A percentile compares a stretch with the other conserved stretches of the same genome.
phyloP scores from a whole-genome alignment of 2,888 invertebrate genomes.

The Andrena camellia region DNA sequence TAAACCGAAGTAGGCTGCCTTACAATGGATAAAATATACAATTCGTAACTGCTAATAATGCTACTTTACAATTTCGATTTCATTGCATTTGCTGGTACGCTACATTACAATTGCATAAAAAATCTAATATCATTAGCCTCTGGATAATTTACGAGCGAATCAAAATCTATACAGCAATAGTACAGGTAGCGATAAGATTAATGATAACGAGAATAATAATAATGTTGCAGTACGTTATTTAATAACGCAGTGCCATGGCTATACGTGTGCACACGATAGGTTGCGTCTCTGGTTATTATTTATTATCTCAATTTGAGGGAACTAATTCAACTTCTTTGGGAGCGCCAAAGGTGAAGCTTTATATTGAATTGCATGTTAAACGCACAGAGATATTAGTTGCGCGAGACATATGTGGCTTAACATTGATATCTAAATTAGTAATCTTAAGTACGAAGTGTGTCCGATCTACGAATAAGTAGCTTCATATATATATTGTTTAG shows the following conservation, averaged over 20 bases:
- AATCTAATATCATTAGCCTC: conserved; percentile 34
- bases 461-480: conserved; percentile 7
- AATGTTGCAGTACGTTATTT: conserved; percentile 25
- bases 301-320: conserved; percentile 2
- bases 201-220: conserved; percentile 27
- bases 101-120: conserved; percentile 35
- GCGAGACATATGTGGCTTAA: conserved; percentile 39
- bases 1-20: conserved; percentile 55
- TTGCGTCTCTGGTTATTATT: conserved; percentile 24
- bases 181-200: conserved; percentile 37
- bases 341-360: not conserved
- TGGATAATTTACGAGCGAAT: conserved; percentile 47
- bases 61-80: conserved; percentile 39
- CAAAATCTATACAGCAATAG: conserved; percentile 55
- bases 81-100: conserved; percentile 16
- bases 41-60: conserved; percentile 13
- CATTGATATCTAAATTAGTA: conserved; percentile 31
- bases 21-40: conserved; percentile 50
- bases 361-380: conserved; percentile 41
- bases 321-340: not conserved
- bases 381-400: conserved; percentile 54
- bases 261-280: conserved; percentile 25
- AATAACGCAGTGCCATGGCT: conserved; percentile 45
- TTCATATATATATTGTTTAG: conserved; percentile 17
- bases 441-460: conserved; percentile 19